Evolutionary conservation across 2,113 vertebrate genomes (phyloP), one percentile per base, ranked within the genome.

Genomic region (Grus americana): DNA sequence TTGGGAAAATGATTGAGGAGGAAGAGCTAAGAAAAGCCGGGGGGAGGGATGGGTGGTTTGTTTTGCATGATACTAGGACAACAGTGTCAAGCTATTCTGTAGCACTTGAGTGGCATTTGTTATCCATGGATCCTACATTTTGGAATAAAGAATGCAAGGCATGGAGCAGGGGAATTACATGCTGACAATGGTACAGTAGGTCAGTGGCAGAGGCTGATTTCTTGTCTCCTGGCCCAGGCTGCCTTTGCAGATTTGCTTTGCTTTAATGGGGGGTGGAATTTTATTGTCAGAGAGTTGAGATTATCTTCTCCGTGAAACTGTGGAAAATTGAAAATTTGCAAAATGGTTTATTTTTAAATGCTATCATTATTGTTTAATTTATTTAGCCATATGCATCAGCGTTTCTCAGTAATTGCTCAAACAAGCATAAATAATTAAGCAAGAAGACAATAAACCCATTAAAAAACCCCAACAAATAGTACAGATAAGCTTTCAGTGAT

Each of bases 281-380:
- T 92, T 88, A 55, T 47, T 91, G 46, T 55, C 67, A 63, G 54
- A 40, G 52, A 63, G 23, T 9, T 90, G 61, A 57, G 63, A 73
- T 76, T 0, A 75, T 94, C 95, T 93, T 94, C 61, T 95, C 52
- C 32, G 17, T 68, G 65, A 83, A 95, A 88, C 79, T 38, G 2
- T 88, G 62, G 87, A 96, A 93, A 96, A 90, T 19, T 47, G 52
- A 75, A 93, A 86, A 90, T 50, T 47, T 78, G 47, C 34, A 62
- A 54, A 80, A 71, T 59, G 23, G 11, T 63, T 92, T 91, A 15
- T 87, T 90, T 95, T 88, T 42, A 40, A 58, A 76, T 67, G 67
- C 50, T 88, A 15, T 74, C 50, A 40, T 95, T 96, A 61, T 75
- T 95, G 52, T 81, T 96, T 94, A 88, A 93, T 95, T 96, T 86